Base-by-base conservation (phyloP, 2,888 invertebrate genomes). In the Synanthedon andrenaeformis region DNA sequence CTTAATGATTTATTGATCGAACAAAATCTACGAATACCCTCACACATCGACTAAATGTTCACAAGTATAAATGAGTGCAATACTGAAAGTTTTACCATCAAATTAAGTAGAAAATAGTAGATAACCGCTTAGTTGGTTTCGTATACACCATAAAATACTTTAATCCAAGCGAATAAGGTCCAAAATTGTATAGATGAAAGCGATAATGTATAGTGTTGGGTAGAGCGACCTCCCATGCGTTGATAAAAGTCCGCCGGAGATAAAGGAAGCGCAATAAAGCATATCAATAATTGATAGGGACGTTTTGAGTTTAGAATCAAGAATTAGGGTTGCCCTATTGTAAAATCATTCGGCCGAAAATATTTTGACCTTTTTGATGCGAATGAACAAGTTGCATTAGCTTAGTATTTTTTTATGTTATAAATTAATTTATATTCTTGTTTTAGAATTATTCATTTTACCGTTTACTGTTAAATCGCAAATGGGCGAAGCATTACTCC, bases 221-320 rank as follows among this genome's bases (percentile, higher is more conserved):
- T 64, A 58, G 61, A 64, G 70, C 65, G 74, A 72, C 81, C 35
- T 35, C 8, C 35, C 35, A 81, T 79, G 80, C 76, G 79, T 66
- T 79, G 84, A 83, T 85, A 83, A 81, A 78, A 75, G 71, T 66
- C 63, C 63, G 72, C 65, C 69, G 66, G 62, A 70, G 74, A 78
- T 82, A 77, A 68, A 73, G 70, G 66, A 69, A 65, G 64, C 61
- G 76, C 73, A 81, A 82, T 85, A 85, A 84, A 84, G 70, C 74
- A 82, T 77, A 75, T 73, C 79, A 76, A 78, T 84, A 83, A 85
- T 83, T 83, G 79, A 72, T 72, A 69, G 82, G 80, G 81, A 76
- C 72, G 66, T 65, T 53, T 35, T 35, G 6, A 53, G 54, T 56
- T 56, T 54, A 53, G 52, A 53, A 51, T 56, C 51, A 51, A 51